A percentile compares a stretch with the other conserved stretches of the same genome.
Conservation (phyloP, 2,888 invertebrate genomes). For the Anorthoa munda region DNA sequence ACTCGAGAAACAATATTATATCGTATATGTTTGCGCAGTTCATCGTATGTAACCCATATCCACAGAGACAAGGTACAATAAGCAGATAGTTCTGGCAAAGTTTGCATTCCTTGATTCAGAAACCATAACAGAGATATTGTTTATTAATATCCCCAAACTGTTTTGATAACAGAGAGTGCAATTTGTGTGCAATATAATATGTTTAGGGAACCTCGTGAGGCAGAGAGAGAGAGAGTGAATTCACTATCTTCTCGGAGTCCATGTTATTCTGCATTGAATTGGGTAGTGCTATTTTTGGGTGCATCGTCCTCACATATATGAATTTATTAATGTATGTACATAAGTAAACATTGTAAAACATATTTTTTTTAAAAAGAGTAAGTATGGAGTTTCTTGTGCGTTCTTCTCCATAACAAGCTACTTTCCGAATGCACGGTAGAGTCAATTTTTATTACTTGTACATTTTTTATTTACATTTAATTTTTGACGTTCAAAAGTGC, state of each 20-base stretch:
- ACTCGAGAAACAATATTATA: constrained; percentile 37
- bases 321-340: too few species aligned
- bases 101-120: constrained; percentile 47
- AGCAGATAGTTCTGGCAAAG: constrained; percentile 50
- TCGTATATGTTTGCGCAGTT: constrained; percentile 41
- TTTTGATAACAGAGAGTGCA: constrained; percentile 25
- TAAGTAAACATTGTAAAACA: too few species aligned
- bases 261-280: too few species aligned
- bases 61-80: constrained; percentile 55
- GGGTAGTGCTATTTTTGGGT: too few species aligned
- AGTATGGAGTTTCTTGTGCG: too few species aligned
- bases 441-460: too few species aligned
- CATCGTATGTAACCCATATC: constrained; percentile 58
- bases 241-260: background rate
- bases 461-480: too few species aligned
- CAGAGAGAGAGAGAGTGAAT: background rate
- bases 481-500: too few species aligned
- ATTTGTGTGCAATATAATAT: constrained; percentile 17
- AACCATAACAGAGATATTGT: constrained; percentile 49
- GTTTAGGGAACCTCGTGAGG: background rate
- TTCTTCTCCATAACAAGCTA: too few species aligned
- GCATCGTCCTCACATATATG: too few species aligned
- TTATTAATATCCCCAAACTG: constrained; percentile 30
- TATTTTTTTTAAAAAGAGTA: too few species aligned
- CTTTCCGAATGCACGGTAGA: too few species aligned